These are phyloP conservation scores for Malurus leucopterus DNA, from an alignment of 2,797 vertebrate species.

Conservation along the genomic window DNA sequence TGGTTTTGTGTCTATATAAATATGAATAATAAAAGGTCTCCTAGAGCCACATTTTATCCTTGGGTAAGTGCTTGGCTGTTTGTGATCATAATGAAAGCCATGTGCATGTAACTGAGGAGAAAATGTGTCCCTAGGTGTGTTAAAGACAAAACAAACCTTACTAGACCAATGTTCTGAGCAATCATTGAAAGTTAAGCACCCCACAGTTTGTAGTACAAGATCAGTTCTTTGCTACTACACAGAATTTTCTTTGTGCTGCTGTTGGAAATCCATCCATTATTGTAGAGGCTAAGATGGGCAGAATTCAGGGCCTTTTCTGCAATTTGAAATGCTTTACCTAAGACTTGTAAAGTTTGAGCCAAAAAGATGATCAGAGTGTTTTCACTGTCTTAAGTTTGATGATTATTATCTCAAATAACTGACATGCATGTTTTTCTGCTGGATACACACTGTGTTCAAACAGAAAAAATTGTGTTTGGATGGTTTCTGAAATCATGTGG, in stretches of 20 bases:
- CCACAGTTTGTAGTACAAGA: neutral
- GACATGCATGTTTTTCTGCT: constrained; percentile 70
- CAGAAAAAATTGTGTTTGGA: constrained; percentile 67
- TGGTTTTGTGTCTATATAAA: constrained; percentile 31
- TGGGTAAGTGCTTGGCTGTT: constrained; percentile 23
- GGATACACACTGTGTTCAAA: constrained; percentile 68
- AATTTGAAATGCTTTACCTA: constrained; percentile 57
- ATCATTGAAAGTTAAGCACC: constrained; percentile 28
- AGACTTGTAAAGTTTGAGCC: constrained; percentile 53
- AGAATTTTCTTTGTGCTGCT: constrained; percentile 44
- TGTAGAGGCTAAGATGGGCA: constrained; percentile 39
- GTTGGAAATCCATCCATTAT: constrained; percentile 22
- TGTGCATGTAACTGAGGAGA: neutral
- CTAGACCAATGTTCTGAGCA: constrained; percentile 22
- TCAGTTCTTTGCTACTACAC: neutral
- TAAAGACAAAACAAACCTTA: neutral
- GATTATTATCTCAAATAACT: constrained; percentile 61
- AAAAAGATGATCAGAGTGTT: constrained; percentile 68
- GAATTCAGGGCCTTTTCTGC: constrained; percentile 36
- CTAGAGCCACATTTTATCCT: constrained; percentile 44
- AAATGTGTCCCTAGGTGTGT: constrained; percentile 20
- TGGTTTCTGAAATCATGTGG: constrained; percentile 66
- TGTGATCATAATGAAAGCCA: constrained; percentile 3
- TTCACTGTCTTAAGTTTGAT: constrained; percentile 65
- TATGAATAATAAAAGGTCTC: constrained; percentile 52